These are phyloP conservation scores for Mungos mungo DNA, from an alignment of 2,113 vertebrate genomes.

Conservation along the genomic window DNA sequence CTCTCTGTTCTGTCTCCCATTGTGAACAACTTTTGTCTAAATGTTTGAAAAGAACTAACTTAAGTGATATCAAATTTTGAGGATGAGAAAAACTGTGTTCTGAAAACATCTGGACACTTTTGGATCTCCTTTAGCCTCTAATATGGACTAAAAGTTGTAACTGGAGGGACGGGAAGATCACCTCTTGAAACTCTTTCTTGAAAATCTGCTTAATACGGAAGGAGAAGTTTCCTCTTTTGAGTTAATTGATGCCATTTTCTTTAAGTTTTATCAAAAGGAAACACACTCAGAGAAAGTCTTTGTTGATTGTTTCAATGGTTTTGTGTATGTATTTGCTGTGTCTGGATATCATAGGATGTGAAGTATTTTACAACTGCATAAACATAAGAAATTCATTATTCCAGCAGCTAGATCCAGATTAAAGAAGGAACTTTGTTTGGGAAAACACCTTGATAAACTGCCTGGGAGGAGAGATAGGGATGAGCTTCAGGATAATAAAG, in stretches of 20 bases:
- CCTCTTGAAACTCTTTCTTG: background rate
- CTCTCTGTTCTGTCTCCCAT: background rate
- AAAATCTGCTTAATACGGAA: background rate
- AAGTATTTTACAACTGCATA: background rate
- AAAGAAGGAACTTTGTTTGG: background rate
- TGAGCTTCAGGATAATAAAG: background rate
- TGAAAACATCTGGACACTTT: background rate
- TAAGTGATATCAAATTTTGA: background rate
- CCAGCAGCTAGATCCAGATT: background rate
- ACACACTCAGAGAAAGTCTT: background rate
- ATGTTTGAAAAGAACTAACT: slow-evolving; percentile 14
- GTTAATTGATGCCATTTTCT: background rate
- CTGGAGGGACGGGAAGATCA: background rate
- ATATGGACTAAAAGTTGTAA: background rate
- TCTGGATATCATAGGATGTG: background rate
- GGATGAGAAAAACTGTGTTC: background rate
- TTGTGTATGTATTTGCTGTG: background rate
- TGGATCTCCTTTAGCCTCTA: background rate
- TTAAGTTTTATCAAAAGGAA: background rate
- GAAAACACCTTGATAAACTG: background rate
- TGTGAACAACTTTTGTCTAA: background rate
- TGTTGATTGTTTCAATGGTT: background rate
- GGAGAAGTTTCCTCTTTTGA: background rate
- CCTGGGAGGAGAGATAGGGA: background rate
- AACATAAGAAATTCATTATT: background rate